Conservation (phyloP, 2,888 invertebrate genomes). For the Cremastinae sp. region DNA sequence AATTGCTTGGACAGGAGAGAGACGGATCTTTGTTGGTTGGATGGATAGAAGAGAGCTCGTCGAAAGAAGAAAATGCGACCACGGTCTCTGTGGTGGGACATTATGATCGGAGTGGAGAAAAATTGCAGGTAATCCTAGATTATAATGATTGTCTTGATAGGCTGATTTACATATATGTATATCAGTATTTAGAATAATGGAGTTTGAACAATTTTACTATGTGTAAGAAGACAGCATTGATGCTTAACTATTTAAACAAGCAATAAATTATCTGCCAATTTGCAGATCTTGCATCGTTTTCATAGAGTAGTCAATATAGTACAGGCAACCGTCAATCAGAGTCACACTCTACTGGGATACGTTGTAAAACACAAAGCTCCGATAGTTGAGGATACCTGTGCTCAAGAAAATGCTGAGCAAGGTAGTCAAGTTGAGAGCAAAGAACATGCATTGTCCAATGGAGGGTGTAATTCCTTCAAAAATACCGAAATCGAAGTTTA, state of each 20-base stretch:
- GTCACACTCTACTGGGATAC: constrained; percentile 86
- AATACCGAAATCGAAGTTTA: constrained; percentile 81
- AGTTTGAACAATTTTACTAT: too few species aligned
- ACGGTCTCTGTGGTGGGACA: constrained; percentile 75
- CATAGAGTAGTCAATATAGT: constrained; percentile 85
- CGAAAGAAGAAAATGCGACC: constrained; percentile 55
- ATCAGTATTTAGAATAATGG: too few species aligned
- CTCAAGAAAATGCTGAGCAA: constrained; percentile 68
- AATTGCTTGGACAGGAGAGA: constrained; percentile 90
- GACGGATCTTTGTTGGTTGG: constrained; percentile 88
- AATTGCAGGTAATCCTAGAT: constrained; percentile 68
- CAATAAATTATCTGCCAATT: constrained; percentile 31
- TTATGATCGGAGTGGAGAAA: constrained; percentile 74
- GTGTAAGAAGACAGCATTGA: too few species aligned
- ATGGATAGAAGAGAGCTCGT: constrained; percentile 82
- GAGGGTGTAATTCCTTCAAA: neutral
- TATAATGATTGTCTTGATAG: neutral
- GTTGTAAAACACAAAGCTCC: constrained; percentile 83
- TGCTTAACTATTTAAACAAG: neutral
- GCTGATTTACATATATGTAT: too few species aligned
- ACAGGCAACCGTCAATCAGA: constrained; percentile 90
- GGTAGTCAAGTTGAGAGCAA: constrained; percentile 60
- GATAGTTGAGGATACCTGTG: neutral
- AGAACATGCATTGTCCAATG: constrained; percentile 52
- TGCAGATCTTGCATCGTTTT: constrained; percentile 84